Conservation (phyloP, 2,797 vertebrate genomes). For the Gorsachius magnificus region DNA sequence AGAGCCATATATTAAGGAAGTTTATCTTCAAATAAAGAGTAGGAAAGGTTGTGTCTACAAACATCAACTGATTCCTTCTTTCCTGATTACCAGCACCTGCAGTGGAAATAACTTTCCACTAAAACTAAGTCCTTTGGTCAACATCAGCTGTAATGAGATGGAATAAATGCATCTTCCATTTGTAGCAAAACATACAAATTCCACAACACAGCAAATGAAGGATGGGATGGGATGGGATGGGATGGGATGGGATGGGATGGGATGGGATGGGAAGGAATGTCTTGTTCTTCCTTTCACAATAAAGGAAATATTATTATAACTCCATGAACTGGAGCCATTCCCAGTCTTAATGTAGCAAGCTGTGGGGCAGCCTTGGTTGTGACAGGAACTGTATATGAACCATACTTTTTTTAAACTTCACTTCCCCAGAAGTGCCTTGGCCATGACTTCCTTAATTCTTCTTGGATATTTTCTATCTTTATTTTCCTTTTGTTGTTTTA, state of each 20-base stretch:
- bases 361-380: not conserved
- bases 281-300: not conserved
- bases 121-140: not conserved
- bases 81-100: conserved; percentile 51
- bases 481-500: not conserved
- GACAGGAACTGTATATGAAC: not conserved
- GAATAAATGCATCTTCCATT: not conserved
- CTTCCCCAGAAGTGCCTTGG: not conserved
- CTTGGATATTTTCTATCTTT: not conserved
- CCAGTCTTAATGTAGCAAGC: not conserved
- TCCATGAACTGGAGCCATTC: not conserved
- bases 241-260: not conserved
- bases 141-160: not conserved
- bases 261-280: not conserved
- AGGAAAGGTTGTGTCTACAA: conserved; percentile 13
- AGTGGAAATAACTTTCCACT: not conserved
- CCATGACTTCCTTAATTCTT: not conserved
- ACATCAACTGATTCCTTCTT: not conserved
- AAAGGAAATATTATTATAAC: not conserved
- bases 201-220: too few relatives aligned
- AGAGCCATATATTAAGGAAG: not conserved
- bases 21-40: conserved; percentile 14
- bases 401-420: not conserved
- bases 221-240: not conserved
- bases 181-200: not conserved